Evolutionary conservation across 2,888 invertebrate genomes (phyloP).

Genomic region (Xiphydria camelus): DNA sequence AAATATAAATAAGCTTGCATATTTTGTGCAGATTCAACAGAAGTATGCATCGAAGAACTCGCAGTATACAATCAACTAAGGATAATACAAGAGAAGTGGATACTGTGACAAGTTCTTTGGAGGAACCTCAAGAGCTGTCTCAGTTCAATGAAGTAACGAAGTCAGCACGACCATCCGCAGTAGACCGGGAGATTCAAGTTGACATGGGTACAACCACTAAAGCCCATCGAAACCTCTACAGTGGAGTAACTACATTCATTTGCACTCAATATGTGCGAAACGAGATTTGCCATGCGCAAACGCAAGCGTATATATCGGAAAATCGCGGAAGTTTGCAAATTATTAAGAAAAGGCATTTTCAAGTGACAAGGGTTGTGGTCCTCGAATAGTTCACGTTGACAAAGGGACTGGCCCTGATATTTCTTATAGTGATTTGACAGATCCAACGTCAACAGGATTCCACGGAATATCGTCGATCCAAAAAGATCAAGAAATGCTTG

Average conservation of each 20-base stretch:
- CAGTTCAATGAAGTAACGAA: too few species aligned
- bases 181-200: slow-evolving; percentile 4
- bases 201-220: background rate
- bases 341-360: background rate
- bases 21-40: too few species aligned
- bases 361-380: slow-evolving; percentile 5
- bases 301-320: slow-evolving; percentile 4
- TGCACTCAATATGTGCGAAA: slow-evolving; percentile 7
- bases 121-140: too few species aligned
- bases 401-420: slow-evolving; percentile 5
- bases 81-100: too few species aligned
- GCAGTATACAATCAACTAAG: too few species aligned
- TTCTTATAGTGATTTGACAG: too few species aligned
- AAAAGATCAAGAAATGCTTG: background rate
- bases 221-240: background rate
- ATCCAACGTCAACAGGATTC: too few species aligned
- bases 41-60: too few species aligned
- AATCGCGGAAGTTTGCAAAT: background rate
- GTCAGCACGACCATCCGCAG: background rate
- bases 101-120: too few species aligned
- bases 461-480: too few species aligned
- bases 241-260: background rate
- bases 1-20: too few species aligned
- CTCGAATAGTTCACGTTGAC: slow-evolving; percentile 2
- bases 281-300: slow-evolving; percentile 6